Conservation (phyloP, 2,888 invertebrate species). For the Trachelus troglodyta region DNA sequence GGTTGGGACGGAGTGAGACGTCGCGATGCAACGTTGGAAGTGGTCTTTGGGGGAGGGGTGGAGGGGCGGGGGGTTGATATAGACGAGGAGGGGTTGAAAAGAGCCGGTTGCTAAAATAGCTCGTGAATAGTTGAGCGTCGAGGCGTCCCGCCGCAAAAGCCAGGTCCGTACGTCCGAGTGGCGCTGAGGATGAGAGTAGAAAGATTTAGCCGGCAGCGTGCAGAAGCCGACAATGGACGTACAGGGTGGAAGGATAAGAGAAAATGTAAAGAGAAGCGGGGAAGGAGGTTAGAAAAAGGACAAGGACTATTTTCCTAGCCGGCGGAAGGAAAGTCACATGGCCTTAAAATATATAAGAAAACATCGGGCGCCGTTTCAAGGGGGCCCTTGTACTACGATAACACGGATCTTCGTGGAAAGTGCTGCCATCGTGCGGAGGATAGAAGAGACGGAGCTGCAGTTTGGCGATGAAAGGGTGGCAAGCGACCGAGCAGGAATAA, state of each 20-base stretch:
- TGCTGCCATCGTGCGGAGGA: neutral
- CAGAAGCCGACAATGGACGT: neutral
- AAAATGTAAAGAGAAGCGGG: neutral
- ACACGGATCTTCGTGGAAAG: neutral
- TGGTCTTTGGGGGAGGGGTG: neutral
- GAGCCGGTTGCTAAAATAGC: slow-evolving; percentile 1
- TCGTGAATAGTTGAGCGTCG: slow-evolving; percentile 1
- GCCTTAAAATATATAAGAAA: slow-evolving; percentile 2
- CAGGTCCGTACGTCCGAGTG: neutral
- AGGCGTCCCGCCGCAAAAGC: neutral
- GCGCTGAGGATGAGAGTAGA: neutral
- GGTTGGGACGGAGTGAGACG: neutral
- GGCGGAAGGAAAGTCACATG: neutral
- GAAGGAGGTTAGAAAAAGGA: neutral
- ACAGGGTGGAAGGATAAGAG: neutral
- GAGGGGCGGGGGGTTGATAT: neutral
- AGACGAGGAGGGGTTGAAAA: neutral
- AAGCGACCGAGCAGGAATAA: neutral
- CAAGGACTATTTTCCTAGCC: neutral
- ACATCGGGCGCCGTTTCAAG: neutral
- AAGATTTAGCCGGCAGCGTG: neutral
- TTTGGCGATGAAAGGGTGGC: slow-evolving; percentile 2
- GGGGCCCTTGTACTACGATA: neutral
- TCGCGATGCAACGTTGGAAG: neutral
- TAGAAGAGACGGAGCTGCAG: neutral